Conservation (phyloP, 1,140 invertebrate species). For the Pseudomyrmex flavicornis region DNA sequence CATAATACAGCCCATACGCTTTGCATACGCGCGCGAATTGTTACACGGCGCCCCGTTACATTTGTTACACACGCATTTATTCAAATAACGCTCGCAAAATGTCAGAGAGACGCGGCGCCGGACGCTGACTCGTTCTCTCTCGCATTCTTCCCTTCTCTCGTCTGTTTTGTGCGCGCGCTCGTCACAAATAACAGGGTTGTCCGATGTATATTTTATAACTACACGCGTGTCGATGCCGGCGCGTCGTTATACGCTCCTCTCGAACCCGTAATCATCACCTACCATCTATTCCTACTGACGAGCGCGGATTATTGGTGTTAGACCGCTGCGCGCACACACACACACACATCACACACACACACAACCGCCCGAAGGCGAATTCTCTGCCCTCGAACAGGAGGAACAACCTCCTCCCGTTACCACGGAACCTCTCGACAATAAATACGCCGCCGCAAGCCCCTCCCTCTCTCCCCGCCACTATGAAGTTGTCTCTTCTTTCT, state of each 20-base stretch:
- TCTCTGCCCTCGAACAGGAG: conserved; percentile 20
- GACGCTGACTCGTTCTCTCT: conserved; percentile 18
- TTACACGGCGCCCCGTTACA: background rate
- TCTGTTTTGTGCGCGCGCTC: conserved; percentile 7
- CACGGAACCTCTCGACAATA: conserved; percentile 57
- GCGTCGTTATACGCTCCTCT: conserved; percentile 63
- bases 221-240: conserved; percentile 65
- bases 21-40: background rate
- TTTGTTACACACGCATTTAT: conserved; percentile 27
- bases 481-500: conserved; percentile 58
- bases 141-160: conserved; percentile 38
- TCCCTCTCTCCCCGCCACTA: conserved; percentile 3
- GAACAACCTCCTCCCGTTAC: conserved; percentile 44
- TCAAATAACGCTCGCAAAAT: conserved; percentile 38
- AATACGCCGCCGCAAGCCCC: conserved; percentile 59
- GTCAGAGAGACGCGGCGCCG: conserved; percentile 22
- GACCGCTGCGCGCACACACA: conserved; percentile 11
- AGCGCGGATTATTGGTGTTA: conserved; percentile 47
- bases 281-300: conserved; percentile 68
- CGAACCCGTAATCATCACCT: conserved; percentile 71
- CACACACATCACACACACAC: too few species aligned
- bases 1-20: background rate
- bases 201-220: conserved; percentile 68
- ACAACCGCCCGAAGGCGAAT: conserved; percentile 43
- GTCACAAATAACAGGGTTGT: conserved; percentile 69